A percentile compares a stretch with the other conserved stretches of the same genome.
phyloP scores from a whole-genome alignment of 2,888 invertebrate genomes.

The Macrophya alboannulata region DNA sequence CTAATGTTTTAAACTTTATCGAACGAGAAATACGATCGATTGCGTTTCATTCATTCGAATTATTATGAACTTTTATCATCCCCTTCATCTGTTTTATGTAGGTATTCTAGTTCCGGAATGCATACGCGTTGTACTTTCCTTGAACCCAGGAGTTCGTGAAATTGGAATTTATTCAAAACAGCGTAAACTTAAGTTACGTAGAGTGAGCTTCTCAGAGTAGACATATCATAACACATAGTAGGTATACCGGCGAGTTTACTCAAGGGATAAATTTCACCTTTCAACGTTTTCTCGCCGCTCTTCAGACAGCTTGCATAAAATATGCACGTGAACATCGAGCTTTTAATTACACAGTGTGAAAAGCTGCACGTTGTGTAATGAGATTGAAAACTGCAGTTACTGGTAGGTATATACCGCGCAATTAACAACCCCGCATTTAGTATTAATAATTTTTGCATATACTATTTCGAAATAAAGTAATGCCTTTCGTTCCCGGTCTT shows the following conservation, averaged over 20 bases:
- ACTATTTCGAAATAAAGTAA: neutral
- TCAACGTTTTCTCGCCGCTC: conserved; percentile 9
- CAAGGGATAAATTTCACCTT: conserved; percentile 13
- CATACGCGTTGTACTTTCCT: neutral
- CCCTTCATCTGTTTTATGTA: too few relatives aligned
- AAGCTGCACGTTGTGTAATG: neutral
- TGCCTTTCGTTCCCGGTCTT: neutral
- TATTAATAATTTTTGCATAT: neutral
- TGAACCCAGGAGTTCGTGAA: neutral
- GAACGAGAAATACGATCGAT: neutral
- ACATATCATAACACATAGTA: neutral
- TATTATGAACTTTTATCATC: neutral
- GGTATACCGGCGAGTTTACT: conserved; percentile 4
- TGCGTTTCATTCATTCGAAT: neutral
- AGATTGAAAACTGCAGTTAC: conserved; percentile 16
- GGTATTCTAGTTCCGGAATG: neutral
- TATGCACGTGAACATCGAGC: neutral
- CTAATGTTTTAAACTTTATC: neutral
- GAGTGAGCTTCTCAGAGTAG: conserved; percentile 21
- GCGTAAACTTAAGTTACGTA: neutral
- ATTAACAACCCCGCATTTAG: neutral
- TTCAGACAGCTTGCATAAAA: conserved; percentile 17
- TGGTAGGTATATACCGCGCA: neutral
- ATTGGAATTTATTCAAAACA: conserved; percentile 10
- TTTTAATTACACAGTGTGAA: conserved; percentile 30